These are phyloP conservation scores for Cyphomyrus plagiostoma DNA, from an alignment of 2,113 vertebrate genomes.

Conservation along the genomic window DNA sequence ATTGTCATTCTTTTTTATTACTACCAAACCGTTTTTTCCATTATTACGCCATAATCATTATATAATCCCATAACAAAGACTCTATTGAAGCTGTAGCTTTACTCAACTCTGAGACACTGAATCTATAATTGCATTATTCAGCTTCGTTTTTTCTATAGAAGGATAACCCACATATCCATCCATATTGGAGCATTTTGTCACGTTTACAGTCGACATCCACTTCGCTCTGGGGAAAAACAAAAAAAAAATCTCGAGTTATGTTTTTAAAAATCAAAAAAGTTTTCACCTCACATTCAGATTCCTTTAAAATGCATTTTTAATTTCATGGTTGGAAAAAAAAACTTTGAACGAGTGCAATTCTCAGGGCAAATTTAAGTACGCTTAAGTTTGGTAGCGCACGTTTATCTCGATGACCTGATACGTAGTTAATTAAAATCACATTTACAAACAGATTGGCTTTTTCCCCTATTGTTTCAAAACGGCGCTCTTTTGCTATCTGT, in stretches of 20 bases:
- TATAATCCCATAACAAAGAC: conserved; percentile 99
- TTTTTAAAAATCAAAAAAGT: conserved; percentile 65
- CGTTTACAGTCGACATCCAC: conserved; percentile 58
- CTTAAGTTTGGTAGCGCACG: conserved; percentile 78
- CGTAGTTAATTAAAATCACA: conserved; percentile 87
- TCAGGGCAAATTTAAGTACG: conserved; percentile 63
- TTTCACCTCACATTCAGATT: conserved; percentile 47
- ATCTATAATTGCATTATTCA: conserved; percentile 97
- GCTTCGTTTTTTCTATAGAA: conserved; percentile 67
- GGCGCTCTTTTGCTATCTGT: conserved; percentile 77
- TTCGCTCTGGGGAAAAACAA: conserved; percentile 47
- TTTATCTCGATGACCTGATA: conserved; percentile 78
- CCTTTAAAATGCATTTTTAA: conserved; percentile 22
- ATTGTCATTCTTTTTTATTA: conserved; percentile 89
- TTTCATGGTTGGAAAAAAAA: conserved; percentile 59
- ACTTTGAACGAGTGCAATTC: conserved; percentile 68
- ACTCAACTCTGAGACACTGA: conserved; percentile 91
- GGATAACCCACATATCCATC: conserved; percentile 69
- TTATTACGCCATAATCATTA: conserved; percentile 99
- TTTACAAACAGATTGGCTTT: conserved; percentile 86
- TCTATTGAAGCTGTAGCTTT: conserved; percentile 93
- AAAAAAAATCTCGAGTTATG: conserved; percentile 71
- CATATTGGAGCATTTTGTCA: conserved; percentile 54
- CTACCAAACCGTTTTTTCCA: conserved; percentile 80
- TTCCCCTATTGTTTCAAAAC: conserved; percentile 72